phyloP scores from a whole-genome alignment of 2,113 vertebrate genomes.

The Ploceus nigricollis region DNA sequence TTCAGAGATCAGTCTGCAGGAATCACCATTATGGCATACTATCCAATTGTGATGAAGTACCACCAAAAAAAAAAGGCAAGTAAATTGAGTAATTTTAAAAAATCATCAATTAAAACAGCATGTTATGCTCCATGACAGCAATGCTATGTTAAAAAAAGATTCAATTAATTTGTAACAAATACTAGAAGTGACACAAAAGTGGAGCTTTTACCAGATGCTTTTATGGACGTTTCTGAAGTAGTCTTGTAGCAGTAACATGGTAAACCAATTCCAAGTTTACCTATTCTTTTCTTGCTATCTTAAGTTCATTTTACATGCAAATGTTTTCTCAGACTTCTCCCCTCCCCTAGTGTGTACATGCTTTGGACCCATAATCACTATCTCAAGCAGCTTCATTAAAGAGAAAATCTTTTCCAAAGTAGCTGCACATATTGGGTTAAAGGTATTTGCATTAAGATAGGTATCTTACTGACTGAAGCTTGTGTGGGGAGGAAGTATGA shows the following conservation, averaged over 20 bases:
- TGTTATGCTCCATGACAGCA: neutral
- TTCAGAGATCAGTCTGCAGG: neutral
- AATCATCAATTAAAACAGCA: neutral
- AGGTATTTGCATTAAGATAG: neutral
- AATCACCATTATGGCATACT: neutral
- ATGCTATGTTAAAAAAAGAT: neutral
- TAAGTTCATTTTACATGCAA: neutral
- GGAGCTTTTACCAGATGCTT: neutral
- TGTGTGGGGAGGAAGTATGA: accelerated
- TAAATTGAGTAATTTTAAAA: neutral
- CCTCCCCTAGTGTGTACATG: neutral
- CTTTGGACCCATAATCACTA: neutral
- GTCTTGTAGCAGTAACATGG: neutral
- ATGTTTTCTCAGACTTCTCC: neutral
- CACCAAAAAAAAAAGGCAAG: neutral
- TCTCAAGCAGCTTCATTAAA: neutral
- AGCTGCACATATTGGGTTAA: neutral
- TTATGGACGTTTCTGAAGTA: neutral
- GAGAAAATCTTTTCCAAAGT: neutral
- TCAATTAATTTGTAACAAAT: neutral
- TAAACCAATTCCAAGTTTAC: neutral
- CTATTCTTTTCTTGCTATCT: neutral
- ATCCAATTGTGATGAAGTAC: neutral
- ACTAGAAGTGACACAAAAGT: neutral
- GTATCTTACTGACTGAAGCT: neutral